Base-by-base conservation (phyloP, 2,888 invertebrate species). In the Dromius quadrimaculatus region DNA sequence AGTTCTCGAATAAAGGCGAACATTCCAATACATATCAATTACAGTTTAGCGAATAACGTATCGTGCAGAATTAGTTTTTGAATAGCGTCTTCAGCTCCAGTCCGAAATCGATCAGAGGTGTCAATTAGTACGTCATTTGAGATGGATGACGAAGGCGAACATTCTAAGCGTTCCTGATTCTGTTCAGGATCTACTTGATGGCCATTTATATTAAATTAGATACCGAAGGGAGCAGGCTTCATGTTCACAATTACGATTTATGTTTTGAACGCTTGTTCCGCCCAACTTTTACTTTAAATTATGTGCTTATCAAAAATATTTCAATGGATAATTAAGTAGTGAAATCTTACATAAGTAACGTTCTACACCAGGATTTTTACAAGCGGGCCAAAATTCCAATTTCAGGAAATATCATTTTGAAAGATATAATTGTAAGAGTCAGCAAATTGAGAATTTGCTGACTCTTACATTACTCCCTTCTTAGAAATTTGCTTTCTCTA, bases 151-250 rank as follows among this genome's bases (percentile, higher is more conserved):
- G 19, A 8, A 11, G 36, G 34, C 9, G 59, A 19, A 19, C 47
- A 47, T 38, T 38, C 13, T 17, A 19, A 20, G 19, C 8, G 34
- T n/a, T 17, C 28, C 28, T 36, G 19, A 36, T 8, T n/a, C 19
- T n/a, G n/a, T n/a, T n/a, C 19, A 8, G 59, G 36, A 59, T 59
- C 36, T 19, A 59, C 36, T 59, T 34, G 11, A 59, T 59, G 36
- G 59, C 59, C 59, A 59, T 59, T 59, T 59, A 59, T 59, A 59
- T 59, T 59, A 59, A 59, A 59, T 59, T 59, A 59, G 36, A 59
- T 59, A 59, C 36, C 59, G 59, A 36, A 34, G 59, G 59, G 59
- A 59, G 17, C 57, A 17, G 19, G 20, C 15, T 36, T 36, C 59
- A 59, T 59, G 59, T 59, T 59, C 8, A 23, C 36, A 59, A 59